Evolutionary conservation across 2,888 invertebrate species (phyloP).

Genomic region (Phyllotreta striolata): DNA sequence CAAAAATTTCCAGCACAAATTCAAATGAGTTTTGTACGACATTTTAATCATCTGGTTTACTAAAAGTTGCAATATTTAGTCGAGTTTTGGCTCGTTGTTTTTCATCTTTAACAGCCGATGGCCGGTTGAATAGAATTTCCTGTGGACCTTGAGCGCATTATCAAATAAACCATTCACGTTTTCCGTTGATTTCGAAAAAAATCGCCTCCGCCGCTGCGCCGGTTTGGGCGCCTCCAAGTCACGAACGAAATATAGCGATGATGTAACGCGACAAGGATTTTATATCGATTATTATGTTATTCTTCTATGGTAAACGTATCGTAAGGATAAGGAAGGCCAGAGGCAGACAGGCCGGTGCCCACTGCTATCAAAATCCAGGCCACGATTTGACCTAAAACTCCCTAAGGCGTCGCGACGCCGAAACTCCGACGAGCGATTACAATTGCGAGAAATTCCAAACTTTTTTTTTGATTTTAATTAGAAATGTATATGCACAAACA

Average conservation of each 20-base stretch:
- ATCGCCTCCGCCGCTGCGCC: constrained; percentile 27
- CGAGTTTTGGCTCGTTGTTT: too few species aligned
- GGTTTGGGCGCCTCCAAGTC: constrained; percentile 33
- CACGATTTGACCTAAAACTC: constrained; percentile 17
- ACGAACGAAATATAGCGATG: constrained; percentile 33
- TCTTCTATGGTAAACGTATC: background rate
- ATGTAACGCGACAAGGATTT: constrained; percentile 37
- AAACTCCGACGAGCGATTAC: background rate
- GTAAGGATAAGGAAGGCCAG: background rate
- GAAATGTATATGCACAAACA: too few species aligned
- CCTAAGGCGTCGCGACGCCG: background rate
- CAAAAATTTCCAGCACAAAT: too few species aligned
- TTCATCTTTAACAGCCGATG: too few species aligned
- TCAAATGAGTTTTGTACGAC: too few species aligned
- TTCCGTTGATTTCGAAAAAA: too few species aligned
- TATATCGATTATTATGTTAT: constrained; percentile 36
- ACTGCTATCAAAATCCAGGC: constrained; percentile 8
- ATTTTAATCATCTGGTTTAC: too few species aligned
- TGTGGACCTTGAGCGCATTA: too few species aligned
- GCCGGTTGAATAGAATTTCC: too few species aligned
- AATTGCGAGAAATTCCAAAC: background rate
- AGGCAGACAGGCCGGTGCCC: constrained; percentile 20
- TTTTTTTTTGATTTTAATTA: background rate
- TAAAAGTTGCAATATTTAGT: too few species aligned
- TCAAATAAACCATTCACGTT: too few species aligned